Evolutionary conservation across 2,888 invertebrate genomes (phyloP).

Genomic region (Himalopsyche kuldschensis): DNA sequence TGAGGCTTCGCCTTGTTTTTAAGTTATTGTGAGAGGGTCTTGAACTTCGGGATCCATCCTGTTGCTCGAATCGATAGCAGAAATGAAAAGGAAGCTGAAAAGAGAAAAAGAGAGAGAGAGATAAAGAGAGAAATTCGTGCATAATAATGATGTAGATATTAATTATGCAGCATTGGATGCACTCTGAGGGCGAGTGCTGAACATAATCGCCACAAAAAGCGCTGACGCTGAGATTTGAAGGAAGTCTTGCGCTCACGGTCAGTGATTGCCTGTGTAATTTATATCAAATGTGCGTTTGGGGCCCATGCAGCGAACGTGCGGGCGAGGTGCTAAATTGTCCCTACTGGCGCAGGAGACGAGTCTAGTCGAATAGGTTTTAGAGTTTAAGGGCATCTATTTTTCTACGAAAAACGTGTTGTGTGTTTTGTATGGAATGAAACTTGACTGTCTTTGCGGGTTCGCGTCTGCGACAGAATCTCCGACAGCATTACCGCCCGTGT

Average conservation of each 20-base stretch:
- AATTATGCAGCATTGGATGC: not conserved
- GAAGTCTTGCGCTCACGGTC: not conserved
- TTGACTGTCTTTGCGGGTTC: not conserved
- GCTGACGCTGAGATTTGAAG: not conserved
- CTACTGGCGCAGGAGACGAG: constrained; percentile 13
- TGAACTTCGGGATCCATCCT: not conserved
- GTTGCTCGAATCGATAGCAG: not conserved
- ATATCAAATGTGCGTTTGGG: not conserved
- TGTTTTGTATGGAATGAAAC: not conserved
- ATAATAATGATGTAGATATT: not conserved
- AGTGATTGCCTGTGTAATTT: not conserved
- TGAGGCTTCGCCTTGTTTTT: not conserved
- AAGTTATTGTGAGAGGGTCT: not conserved
- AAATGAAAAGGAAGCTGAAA: not conserved
- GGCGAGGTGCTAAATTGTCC: constrained; percentile 5
- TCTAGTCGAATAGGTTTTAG: constrained; percentile 36
- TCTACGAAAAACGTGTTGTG: constrained; percentile 25
- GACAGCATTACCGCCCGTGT: not conserved
- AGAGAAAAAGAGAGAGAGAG: not conserved
- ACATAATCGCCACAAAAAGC: not conserved
- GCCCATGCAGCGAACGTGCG: constrained; percentile 1
- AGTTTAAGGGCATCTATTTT: constrained; percentile 36
- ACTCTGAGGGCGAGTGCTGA: not conserved
- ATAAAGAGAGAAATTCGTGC: not conserved
- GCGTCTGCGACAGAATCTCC: constrained; percentile 23